Base-by-base conservation (phyloP, 2,797 vertebrate genomes). In the Gobionotothen gibberifrons region DNA sequence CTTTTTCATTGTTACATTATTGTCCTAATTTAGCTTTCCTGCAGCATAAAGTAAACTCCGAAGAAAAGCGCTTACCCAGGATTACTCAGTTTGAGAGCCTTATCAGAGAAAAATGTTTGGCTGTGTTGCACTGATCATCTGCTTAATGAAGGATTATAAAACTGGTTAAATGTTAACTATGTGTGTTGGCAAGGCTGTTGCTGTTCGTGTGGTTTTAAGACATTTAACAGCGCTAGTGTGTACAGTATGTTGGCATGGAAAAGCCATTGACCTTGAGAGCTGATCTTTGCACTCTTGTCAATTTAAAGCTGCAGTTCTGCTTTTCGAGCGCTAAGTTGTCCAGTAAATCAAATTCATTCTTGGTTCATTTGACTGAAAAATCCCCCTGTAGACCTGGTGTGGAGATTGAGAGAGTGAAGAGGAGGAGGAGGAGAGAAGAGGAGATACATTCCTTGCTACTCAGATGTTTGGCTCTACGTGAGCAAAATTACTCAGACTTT, bases 1-100 rank as follows among this genome's bases (percentile, higher is more conserved):
- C 58, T 52, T 83, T 81, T 48, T 62, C n/a, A 43, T 73, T 67
- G 55, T 76, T 66, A 17, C 42, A 55, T 71, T 48, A 66, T 60
- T 81, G 71, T 60, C 19, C 72, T 78, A 52, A 48, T 76, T 61
- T 51, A 77, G 55, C 54, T 62, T 59, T 79, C 3, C 6, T 61
- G 51, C 51, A 67, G 48, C 60, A 69, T 63, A 54, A 85, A 81
- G 47, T 49, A 85, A 87, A 81, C 79, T 70, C 53, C 74, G 68
- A 58, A 40, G 16, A 42, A 83, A 87, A 74, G 63, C 3, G 5
- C 56, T 83, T 82, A 76, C 1, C 12, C 8, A 22, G 66, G 75
- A 79, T 80, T 81, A 83, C 52, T 62, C 19, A 11, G 57, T 69
- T 76, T 76, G 54, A 78, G 47, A 81, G 72, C 52, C 62, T 80